Evolutionary conservation across 2,888 invertebrate genomes (phyloP), one percentile per base, ranked within the genome.

Genomic region (Leucophenga maculata): DNA sequence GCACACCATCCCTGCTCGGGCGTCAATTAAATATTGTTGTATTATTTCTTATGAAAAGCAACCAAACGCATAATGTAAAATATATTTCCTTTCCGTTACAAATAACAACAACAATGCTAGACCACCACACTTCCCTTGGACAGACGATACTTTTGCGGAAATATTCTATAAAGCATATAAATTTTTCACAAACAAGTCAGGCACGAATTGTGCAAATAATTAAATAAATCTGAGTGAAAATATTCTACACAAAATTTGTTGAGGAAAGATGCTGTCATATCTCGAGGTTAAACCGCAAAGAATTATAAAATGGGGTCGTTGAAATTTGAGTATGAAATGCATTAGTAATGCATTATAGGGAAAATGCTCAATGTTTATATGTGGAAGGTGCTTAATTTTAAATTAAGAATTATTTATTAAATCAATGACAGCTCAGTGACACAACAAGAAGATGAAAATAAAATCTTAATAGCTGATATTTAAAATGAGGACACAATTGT

Each of bases 401-500:
- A 39, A 39, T 39, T 39, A 9, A 39, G 8, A 39, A 39, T 39
- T 26, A 26, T 26, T 26, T 39, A 39, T 39, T 39, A 39, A 39
- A 39, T 39, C 8, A 39, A 39, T 39, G 39, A 39, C 39, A 39
- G 39, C 11, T 39, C 39, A 39, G 39, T 39, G 39, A 6, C 52
- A 52, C 9, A 3, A 6, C n/a, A n/a, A n/a, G n/a, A n/a, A n/a
- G n/a, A n/a, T n/a, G n/a, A 48, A 48, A 50, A 54, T 60, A 74
- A 75, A 67, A 59, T 3, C 8, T 59, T n/a, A 22, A 16, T 32
- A n/a, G n/a, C 59, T 26, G 26, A 22, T 20, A 22, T 26, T 14
- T 22, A 55, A 55, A 55, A 55, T 55, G 55, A 55, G 55, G 67
- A 67, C 55, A 67, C 67, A 39, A 16, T 22, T 55, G 32, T 46